These are phyloP conservation scores for Lasioglossum lativentre DNA, from an alignment of 2,888 invertebrate genomes.

Conservation along the genomic window DNA sequence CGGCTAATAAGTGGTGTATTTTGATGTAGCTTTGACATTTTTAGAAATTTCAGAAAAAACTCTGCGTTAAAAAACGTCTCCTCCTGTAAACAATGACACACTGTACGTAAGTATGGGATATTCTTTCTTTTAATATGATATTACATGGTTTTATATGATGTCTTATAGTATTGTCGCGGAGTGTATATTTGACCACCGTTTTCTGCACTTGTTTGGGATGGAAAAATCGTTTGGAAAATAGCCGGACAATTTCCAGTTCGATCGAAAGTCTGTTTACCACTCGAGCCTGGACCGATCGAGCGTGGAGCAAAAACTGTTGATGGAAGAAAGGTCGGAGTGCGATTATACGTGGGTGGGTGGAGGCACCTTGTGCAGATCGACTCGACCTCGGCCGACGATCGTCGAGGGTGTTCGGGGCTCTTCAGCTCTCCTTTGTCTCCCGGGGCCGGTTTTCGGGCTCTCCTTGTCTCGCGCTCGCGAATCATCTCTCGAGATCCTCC, in stretches of 20 bases:
- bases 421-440: conserved; percentile 43
- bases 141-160: no score
- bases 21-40: no score
- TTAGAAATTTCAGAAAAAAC: no score
- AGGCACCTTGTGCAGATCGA: conserved; percentile 49
- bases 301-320: conserved; percentile 40
- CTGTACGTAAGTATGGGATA: no score
- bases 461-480: conserved; percentile 38
- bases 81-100: no score
- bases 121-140: no score
- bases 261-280: conserved; percentile 10
- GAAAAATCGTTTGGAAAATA: not conserved
- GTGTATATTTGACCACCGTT: no score
- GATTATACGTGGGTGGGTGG: conserved; percentile 64
- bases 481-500: conserved; percentile 57
- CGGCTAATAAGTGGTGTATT: no score
- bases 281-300: not conserved
- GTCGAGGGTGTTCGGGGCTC: conserved; percentile 50
- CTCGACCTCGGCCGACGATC: conserved; percentile 53
- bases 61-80: no score
- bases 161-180: no score
- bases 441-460: conserved; percentile 29
- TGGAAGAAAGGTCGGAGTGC: conserved; percentile 54
- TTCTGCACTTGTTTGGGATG: no score
- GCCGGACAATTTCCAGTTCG: not conserved